Evolutionary conservation across 1,140 invertebrate genomes (phyloP).

Genomic region (Anoplophora glabripennis): DNA sequence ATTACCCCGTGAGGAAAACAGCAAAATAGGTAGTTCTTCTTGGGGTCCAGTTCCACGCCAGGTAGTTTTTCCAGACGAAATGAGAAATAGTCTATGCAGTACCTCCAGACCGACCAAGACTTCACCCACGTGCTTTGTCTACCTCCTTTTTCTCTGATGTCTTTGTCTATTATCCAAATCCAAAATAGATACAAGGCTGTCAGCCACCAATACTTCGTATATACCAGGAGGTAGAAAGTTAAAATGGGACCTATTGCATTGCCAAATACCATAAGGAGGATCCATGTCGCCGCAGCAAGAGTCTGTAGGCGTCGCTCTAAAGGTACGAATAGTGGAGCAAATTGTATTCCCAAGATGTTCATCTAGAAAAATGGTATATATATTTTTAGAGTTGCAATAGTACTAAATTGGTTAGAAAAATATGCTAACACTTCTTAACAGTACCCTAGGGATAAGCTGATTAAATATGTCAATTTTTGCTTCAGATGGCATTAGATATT

Average conservation of each 20-base stretch:
- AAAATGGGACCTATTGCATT: conserved; percentile 53
- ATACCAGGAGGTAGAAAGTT: conserved; percentile 54
- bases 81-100: conserved; percentile 82
- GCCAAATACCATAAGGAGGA: conserved; percentile 64
- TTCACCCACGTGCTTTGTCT: conserved; percentile 57
- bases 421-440: too few species aligned
- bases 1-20: conserved; percentile 89
- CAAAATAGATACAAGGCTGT: conserved; percentile 64
- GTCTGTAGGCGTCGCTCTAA: conserved; percentile 75
- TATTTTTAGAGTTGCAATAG: too few species aligned
- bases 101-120: conserved; percentile 66
- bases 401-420: too few species aligned
- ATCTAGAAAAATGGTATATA: conserved; percentile 41
- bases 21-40: conserved; percentile 82
- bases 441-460: too few species aligned
- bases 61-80: conserved; percentile 76
- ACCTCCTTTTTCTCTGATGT: conserved; percentile 30
- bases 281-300: conserved; percentile 66
- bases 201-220: conserved; percentile 54
- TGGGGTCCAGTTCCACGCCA: conserved; percentile 71
- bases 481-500: too few species aligned
- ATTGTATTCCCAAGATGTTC: conserved; percentile 55
- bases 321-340: conserved; percentile 76
- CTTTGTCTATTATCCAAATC: conserved; percentile 50
- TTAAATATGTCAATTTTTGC: too few species aligned